These are phyloP conservation scores for Cheracebus regulus DNA, from an alignment of 2,797 vertebrate species.

Conservation along the genomic window DNA sequence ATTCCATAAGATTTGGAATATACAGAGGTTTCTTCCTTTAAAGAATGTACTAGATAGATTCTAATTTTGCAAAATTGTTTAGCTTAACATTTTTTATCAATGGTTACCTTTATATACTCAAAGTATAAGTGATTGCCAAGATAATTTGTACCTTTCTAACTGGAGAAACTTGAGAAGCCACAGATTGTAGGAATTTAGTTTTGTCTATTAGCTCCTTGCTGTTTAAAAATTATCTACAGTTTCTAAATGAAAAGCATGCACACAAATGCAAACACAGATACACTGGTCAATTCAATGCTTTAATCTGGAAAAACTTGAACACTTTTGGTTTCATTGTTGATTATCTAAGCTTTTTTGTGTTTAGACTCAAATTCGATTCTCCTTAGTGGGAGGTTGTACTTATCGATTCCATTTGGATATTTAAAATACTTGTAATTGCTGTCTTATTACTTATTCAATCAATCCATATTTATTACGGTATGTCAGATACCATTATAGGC, in stretches of 20 bases:
- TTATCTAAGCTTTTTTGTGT: not conserved
- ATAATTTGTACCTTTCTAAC: not conserved
- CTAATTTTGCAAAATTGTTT: not conserved
- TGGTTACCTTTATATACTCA: not conserved
- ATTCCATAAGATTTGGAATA: not conserved
- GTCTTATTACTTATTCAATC: not conserved
- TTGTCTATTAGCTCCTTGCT: not conserved
- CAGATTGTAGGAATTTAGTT: not conserved
- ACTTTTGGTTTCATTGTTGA: not conserved
- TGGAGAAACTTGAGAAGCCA: not conserved
- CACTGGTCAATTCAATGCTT: accelerated
- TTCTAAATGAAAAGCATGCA: not conserved
- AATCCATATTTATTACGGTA: not conserved
- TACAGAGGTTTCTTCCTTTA: not conserved
- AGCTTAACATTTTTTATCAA: not conserved
- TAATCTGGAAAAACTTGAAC: not conserved
- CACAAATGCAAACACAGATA: no score
- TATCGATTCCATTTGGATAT: not conserved
- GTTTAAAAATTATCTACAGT: not conserved
- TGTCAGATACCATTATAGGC: not conserved
- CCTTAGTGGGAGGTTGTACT: no score
- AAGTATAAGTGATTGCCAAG: not conserved
- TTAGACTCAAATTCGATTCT: not conserved
- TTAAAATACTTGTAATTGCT: not conserved
- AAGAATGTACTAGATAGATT: not conserved